Conservation (phyloP, 2,797 vertebrate genomes). For the Lepus oiostolus region DNA sequence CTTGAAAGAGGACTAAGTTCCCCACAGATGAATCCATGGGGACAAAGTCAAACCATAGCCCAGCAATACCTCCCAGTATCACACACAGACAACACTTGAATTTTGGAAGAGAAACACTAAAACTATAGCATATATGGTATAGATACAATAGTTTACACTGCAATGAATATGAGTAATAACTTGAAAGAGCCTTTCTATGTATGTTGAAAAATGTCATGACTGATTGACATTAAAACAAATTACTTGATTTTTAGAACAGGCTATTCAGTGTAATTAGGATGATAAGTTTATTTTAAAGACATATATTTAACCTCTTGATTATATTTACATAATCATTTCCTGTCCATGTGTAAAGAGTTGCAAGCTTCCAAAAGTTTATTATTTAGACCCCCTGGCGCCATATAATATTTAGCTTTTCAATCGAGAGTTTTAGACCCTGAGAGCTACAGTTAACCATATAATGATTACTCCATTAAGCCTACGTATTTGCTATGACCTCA, state of each 20-base stretch:
- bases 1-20: too few species aligned
- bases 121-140: not conserved
- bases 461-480: not conserved
- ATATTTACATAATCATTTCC: constrained; percentile 13
- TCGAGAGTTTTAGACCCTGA: not conserved
- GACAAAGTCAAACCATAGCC: too few species aligned
- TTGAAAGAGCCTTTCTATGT: not conserved
- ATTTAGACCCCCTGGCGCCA: not conserved
- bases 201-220: constrained; percentile 11
- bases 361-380: not conserved
- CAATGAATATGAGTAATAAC: not conserved
- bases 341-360: not conserved
- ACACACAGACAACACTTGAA: not conserved
- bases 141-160: not conserved
- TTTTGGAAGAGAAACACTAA: not conserved
- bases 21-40: too few species aligned
- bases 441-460: not conserved
- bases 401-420: not conserved
- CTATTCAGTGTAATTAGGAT: not conserved
- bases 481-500: not conserved
- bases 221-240: constrained; percentile 2
- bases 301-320: not conserved
- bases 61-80: not conserved
- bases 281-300: not conserved
- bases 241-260: not conserved